These are phyloP conservation scores for Lota lota DNA, from an alignment of 2,113 vertebrate species.

Conservation along the genomic window DNA sequence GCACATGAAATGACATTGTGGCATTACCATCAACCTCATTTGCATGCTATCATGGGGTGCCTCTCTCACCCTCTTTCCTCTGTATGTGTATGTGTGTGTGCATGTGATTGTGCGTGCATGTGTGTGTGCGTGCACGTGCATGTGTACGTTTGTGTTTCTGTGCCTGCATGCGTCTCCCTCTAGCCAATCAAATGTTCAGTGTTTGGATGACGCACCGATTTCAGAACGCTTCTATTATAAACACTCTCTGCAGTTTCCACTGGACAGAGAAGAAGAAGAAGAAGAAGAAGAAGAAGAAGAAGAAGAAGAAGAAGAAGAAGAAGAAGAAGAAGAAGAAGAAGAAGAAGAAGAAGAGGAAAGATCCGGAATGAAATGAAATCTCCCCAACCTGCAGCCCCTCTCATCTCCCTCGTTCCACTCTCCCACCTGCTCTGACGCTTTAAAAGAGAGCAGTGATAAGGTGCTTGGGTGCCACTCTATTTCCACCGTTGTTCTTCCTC, in stretches of 20 bases:
- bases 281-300: neutral
- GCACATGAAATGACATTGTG: neutral
- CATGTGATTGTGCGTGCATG: too few species aligned
- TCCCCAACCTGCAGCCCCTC: neutral
- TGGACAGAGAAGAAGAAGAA: neutral
- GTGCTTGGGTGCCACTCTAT: slow-evolving; percentile 25
- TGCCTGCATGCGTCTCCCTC: neutral
- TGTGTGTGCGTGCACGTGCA: too few species aligned
- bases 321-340: neutral
- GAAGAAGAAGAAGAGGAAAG: neutral
- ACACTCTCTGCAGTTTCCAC: neutral
- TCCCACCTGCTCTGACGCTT: too few species aligned
- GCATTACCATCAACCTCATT: too few species aligned
- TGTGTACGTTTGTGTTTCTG: too few species aligned
- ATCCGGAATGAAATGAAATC: neutral
- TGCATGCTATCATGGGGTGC: too few species aligned
- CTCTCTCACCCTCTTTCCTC: neutral
- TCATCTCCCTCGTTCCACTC: neutral
- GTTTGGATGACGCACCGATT: neutral
- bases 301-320: neutral
- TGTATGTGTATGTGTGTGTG: neutral
- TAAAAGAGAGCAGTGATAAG: slow-evolving; percentile 24
- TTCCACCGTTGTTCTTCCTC: slow-evolving; percentile 24
- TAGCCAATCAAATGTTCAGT: neutral
- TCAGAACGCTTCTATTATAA: neutral